These are phyloP conservation scores for Capitulum mitella DNA, from an alignment of 2,888 invertebrate genomes.

Conservation along the genomic window DNA sequence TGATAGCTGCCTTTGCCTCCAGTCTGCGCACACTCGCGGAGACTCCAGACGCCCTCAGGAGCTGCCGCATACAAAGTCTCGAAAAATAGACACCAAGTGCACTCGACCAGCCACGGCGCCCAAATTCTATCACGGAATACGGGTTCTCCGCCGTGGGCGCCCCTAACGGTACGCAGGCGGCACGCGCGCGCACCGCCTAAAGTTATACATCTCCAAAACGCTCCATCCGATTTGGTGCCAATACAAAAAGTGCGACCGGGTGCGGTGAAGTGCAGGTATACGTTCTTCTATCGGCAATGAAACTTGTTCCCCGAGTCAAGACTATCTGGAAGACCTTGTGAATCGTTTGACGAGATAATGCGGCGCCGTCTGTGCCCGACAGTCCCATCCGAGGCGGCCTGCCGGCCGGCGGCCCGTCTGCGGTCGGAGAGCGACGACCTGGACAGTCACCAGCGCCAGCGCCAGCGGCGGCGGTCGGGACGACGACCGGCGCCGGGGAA, in stretches of 20 bases:
- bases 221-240: not conserved
- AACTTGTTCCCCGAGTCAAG: conserved; percentile 8
- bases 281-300: not conserved
- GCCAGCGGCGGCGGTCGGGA: not conserved
- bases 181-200: not conserved
- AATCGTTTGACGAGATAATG: not conserved
- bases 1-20: not conserved
- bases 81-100: not conserved
- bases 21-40: not conserved
- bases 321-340: conserved; percentile 16
- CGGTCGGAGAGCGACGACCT: no score
- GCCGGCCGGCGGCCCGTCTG: not conserved
- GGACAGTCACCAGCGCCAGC: no score
- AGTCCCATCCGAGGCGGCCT: not conserved
- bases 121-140: not conserved
- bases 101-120: not conserved
- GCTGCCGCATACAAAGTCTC: not conserved
- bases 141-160: not conserved
- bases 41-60: not conserved
- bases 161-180: not conserved
- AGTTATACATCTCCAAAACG: not conserved
- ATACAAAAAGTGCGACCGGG: not conserved
- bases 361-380: not conserved
- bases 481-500: no score
- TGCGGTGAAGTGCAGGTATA: not conserved